Evolutionary conservation across 2,888 invertebrate species (phyloP), one percentile per base, ranked within the genome.

Genomic region (Coenonympha arcania): DNA sequence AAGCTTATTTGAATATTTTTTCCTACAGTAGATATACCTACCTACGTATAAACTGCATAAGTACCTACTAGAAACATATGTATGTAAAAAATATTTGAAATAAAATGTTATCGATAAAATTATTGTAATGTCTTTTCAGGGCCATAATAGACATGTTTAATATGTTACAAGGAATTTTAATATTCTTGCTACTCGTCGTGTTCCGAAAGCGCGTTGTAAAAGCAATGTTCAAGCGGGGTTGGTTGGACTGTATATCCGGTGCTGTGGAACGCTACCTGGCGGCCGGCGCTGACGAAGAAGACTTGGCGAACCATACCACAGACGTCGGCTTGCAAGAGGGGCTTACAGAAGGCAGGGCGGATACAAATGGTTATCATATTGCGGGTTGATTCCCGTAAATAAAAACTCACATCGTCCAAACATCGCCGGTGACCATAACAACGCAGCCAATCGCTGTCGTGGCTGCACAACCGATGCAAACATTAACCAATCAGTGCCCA

Each of bases 161-260:
- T 72, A 71, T 84, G 1, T 72, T 90, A 4, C 90, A 90, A 76
- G 91, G 91, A 0, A 59, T 89, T 9, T 58, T 90, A 33, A 88
- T 90, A 61, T 90, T 91, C 68, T 52, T 90, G 20, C 68, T 90
- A 33, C 67, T 90, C 49, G 88, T 91, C 11, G 79, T 89, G 26
- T 87, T 88, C 56, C 75, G 90, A 8, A 84, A 82, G 55, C 75
- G 87, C 5, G 88, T 88, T 0, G 61, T 89, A 6, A 79, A 87
- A 54, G 79, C 69, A 2, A 59, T 82, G 66, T 64, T 72, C 49
- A 65, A 61, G 37, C 71, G 68, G 19, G 78, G 76, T 6, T 72
- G 71, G 69, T 56, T 81, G 45, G 64, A 69, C 51, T 82, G 81
- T 53, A 55, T 77, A n/a, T 65, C 76, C 1, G 67, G 63, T 0